Evolutionary conservation across 2,888 invertebrate species (phyloP).

Genomic region (Epsilonema sp.): DNA sequence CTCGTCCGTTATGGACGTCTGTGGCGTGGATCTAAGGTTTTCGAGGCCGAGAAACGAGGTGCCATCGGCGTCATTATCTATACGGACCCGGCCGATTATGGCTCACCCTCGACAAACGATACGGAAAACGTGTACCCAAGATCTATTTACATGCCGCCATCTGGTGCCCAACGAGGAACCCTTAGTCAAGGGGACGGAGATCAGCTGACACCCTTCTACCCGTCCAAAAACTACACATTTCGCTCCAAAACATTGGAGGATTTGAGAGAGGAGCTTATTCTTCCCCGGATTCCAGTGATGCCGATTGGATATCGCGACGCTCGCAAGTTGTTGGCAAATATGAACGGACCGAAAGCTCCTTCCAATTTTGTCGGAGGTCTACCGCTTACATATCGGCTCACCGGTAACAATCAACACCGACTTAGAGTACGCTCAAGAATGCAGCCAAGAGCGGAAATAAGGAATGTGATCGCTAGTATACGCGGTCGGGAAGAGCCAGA

Average conservation of each 20-base stretch:
- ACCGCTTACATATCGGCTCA: not conserved
- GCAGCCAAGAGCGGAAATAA: no score
- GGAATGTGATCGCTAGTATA: not conserved
- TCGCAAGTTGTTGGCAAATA: slow-evolving; percentile 10
- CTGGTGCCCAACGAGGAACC: slow-evolving; percentile 34
- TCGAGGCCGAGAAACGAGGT: slow-evolving; percentile 24
- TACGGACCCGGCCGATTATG: slow-evolving; percentile 30
- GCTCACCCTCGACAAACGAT: slow-evolving; percentile 14
- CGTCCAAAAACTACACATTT: slow-evolving; percentile 22
- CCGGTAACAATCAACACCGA: not conserved
- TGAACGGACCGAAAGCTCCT: slow-evolving; percentile 10
- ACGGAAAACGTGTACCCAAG: slow-evolving; percentile 19
- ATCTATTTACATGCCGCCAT: slow-evolving; percentile 32
- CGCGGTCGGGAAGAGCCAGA: not conserved
- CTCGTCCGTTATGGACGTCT: slow-evolving; percentile 33
- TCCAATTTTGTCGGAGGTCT: not conserved
- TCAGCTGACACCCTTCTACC: slow-evolving; percentile 35
- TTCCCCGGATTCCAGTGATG: slow-evolving; percentile 14
- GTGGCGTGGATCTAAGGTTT: slow-evolving; percentile 31
- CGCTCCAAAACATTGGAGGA: no score
- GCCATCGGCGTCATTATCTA: slow-evolving; percentile 30
- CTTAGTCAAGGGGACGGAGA: slow-evolving; percentile 30
- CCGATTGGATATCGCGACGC: slow-evolving; percentile 15
- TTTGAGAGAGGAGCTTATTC: no score
- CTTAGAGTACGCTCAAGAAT: no score